Evolutionary conservation across 2,888 invertebrate species (phyloP).

Genomic region (Crocallis elinguaria): DNA sequence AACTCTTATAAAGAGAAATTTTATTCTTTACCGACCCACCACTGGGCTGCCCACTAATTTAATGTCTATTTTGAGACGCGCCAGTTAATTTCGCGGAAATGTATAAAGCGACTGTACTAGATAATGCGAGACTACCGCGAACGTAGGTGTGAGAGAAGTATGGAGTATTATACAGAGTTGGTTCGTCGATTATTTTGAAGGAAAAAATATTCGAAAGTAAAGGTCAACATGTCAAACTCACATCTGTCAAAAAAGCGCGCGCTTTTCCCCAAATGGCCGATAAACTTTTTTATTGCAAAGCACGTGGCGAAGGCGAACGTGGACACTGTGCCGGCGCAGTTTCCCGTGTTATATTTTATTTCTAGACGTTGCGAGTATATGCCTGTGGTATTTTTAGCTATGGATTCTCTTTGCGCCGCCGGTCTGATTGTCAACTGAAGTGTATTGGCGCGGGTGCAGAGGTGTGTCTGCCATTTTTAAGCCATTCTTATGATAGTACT

Average conservation of each 20-base stretch:
- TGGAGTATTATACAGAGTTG: too few relatives aligned
- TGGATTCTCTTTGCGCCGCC: conserved; percentile 50
- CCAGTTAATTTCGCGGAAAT: too few relatives aligned
- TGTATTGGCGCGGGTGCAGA: conserved; percentile 31
- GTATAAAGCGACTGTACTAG: too few relatives aligned
- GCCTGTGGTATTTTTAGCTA: conserved; percentile 59
- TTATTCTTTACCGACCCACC: too few relatives aligned
- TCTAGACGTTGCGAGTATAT: conserved; percentile 66
- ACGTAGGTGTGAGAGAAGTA: too few relatives aligned
- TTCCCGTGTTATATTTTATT: conserved; percentile 66
- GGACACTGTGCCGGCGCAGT: conserved; percentile 45
- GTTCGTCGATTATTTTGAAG: too few relatives aligned
- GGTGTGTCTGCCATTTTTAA: conserved; percentile 14
- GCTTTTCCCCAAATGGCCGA: conserved; percentile 52
- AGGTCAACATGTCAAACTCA: conserved; percentile 22
- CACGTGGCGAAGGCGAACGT: conserved; percentile 55
- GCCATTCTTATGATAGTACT: background rate
- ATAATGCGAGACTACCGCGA: too few relatives aligned
- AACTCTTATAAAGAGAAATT: too few relatives aligned
- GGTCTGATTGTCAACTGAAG: conserved; percentile 48
- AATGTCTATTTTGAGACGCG: too few relatives aligned
- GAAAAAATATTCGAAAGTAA: background rate
- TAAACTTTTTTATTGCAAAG: conserved; percentile 35
- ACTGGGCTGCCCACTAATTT: too few relatives aligned
- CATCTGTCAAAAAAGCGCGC: conserved; percentile 41